Evolutionary conservation across 2,888 invertebrate species (phyloP), one percentile per base, ranked within the genome.

Genomic region (Panzeria rudis): DNA sequence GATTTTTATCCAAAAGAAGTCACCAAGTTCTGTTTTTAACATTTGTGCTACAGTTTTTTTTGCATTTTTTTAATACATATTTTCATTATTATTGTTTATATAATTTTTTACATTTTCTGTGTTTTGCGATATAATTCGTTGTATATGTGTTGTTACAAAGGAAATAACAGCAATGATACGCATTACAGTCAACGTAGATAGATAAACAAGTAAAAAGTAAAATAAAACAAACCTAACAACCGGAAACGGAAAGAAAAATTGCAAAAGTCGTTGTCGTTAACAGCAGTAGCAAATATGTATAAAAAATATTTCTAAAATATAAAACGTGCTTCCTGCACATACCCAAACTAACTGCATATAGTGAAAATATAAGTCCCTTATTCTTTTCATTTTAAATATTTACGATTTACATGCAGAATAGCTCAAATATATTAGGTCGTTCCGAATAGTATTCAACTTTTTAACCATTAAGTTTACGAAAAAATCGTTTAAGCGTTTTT

Each of bases 241-340:
- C 84, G 84, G 84, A 85, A 85, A 81, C 84, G 84, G 81, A 85
- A 84, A 85, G 84, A 85, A 85, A 85, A 85, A 85, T 85, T 85
- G 81, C 77, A 81, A 85, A 85, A 81, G 77, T 81, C 77, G 81
- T 81, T 77, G 84, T 81, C 77, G 73, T 62, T 77, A 81, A 73
- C 80, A 83, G 73, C 84, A 80, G 73, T 68, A 73, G 52, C 59
- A 68, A 64, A 61, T 47, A 68, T 20, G 9, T 54, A 38, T 9
- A 50, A 32, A 29, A 69, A 15, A 62, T 29, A 62, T 54, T 62
- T 38, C 5, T 76, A 38, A 69, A 76, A 47, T 50, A 32, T 72
- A 68, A 80, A 71, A 73, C 79, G 72, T 81, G 81, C 68, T 44
- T 61, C 44, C 54, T 17, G 59, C 71, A 73, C 29, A 68, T 59